Evolutionary conservation across 2,888 invertebrate species (phyloP).

Genomic region (Dynastes tityus): DNA sequence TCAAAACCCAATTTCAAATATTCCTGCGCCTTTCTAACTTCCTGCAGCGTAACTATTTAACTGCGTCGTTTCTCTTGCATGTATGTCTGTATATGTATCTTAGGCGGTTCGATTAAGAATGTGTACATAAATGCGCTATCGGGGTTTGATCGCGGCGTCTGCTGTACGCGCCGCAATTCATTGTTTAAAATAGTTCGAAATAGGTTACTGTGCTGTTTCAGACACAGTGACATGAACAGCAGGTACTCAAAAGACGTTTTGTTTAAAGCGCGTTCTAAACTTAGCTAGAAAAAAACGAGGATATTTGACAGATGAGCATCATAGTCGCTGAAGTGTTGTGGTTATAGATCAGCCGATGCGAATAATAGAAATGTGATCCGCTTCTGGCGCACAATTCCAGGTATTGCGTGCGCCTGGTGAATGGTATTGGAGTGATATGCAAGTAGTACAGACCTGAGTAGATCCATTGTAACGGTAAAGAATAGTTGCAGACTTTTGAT

Average conservation of each 20-base stretch:
- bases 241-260: constrained; percentile 31
- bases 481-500: too few relatives aligned
- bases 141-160: neutral
- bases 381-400: too few relatives aligned
- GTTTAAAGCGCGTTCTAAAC: constrained; percentile 20
- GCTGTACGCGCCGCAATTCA: neutral
- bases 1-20: too few relatives aligned
- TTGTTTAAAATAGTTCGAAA: constrained; percentile 20
- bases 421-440: too few relatives aligned
- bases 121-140: constrained; percentile 7
- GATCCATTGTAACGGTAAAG: too few relatives aligned
- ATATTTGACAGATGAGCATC: constrained; percentile 30
- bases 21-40: neutral
- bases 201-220: constrained; percentile 30
- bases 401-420: too few relatives aligned
- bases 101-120: neutral
- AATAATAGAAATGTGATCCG: constrained; percentile 33
- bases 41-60: neutral
- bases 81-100: neutral
- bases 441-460: too few relatives aligned
- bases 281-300: constrained; percentile 9
- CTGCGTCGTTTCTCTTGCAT: neutral
- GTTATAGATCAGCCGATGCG: constrained; percentile 19
- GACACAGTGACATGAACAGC: constrained; percentile 14
- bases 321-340: constrained; percentile 31